Conservation (phyloP, 2,888 invertebrate genomes). For the Orchesellides sinensis region DNA sequence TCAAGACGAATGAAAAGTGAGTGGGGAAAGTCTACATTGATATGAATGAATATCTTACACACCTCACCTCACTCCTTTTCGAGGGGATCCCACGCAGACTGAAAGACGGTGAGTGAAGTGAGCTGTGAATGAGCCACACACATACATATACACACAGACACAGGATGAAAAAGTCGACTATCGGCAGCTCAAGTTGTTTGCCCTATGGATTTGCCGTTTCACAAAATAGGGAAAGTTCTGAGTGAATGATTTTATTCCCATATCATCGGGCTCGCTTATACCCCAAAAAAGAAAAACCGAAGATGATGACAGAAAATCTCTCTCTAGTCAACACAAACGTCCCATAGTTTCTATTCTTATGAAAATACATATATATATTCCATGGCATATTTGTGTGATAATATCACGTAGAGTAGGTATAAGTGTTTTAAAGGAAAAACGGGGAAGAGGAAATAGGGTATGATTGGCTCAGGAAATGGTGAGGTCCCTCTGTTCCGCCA, state of each 20-base stretch:
- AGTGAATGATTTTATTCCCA: slow-evolving; percentile 2
- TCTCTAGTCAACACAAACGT: not conserved
- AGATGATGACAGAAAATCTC: not conserved
- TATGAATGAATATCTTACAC: not conserved
- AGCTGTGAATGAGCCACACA: not conserved
- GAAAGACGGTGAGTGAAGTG: not conserved
- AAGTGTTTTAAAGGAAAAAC: slow-evolving; percentile 15
- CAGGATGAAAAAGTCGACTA: slow-evolving; percentile 3
- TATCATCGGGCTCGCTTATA: not conserved
- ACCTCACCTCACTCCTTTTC: not conserved
- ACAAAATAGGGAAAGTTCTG: slow-evolving; percentile 16
- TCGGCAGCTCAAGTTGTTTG: slow-evolving; percentile 29
- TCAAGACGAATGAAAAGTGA: slow-evolving; percentile 8
- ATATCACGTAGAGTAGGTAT: not conserved
- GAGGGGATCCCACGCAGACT: not conserved
- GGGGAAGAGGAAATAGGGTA: slow-evolving; percentile 34
- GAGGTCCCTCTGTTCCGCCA: not conserved
- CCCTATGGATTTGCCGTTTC: slow-evolving; percentile 39
- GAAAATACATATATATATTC: no score
- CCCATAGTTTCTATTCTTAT: not conserved
- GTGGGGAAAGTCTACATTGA: not conserved
- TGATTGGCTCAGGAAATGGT: slow-evolving; percentile 33
- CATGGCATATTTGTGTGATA: no score
- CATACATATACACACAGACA: no score
- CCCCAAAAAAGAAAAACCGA: slow-evolving; percentile 21